Base-by-base conservation (phyloP, 1,140 invertebrate genomes). In the Cydia strobilella region DNA sequence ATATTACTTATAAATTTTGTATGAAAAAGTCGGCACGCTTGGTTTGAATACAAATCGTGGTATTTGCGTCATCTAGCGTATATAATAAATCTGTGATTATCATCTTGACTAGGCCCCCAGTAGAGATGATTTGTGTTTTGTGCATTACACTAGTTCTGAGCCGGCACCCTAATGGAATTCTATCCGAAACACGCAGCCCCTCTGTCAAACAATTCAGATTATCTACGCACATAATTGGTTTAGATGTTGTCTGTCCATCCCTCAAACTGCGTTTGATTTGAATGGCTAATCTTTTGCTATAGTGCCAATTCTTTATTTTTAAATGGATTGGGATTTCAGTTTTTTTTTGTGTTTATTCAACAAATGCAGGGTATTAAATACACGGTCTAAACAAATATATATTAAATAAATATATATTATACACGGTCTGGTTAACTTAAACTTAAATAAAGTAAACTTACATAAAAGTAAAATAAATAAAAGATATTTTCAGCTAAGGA, bases 201-300 rank as follows among this genome's bases (percentile, higher is more conserved):
- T 78, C 85, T 84, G 84, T 80, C 76, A 71, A 86, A 83, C 85
- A 88, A 87, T 84, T 80, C 79, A 82, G 86, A 90, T 90, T 87
- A 89, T 87, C 87, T 85, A 86, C 82, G 86, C 79, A 80, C 83
- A 83, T 91, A 91, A 91, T 91, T 91, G 89, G 88, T 89, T 90
- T 90, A 90, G 81, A 84, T 83, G 42, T 77, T 83, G 81, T 86
- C 74, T 77, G 80, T 82, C 78, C 76, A 72, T 86, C 80, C 79
- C 76, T 73, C 73, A 65, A 51, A 76, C 81, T 82, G 83, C 79
- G 72, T 83, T 84, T 87, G 82, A 87, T 87, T 86, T 87, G 77
- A 82, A 87, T 85, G 78, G 76, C 51, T 85, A 86, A 86, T 87
- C 84, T 83, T 81, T 48, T 72, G 9, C 62, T 4, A 65, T 69